Evolutionary conservation across 2,113 vertebrate genomes (phyloP).

Genomic region (Junco hyemalis): DNA sequence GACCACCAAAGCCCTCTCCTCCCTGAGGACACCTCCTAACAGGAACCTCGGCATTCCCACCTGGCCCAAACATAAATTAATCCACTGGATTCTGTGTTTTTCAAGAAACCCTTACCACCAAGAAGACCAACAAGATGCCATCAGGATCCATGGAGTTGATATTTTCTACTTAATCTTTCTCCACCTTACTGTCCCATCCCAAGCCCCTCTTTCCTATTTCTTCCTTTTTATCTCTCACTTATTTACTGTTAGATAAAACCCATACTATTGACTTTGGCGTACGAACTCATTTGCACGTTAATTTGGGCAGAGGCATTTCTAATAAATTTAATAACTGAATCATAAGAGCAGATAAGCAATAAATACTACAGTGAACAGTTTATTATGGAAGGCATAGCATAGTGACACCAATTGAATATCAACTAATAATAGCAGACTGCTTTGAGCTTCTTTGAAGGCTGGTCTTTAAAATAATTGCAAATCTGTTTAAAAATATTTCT

Average conservation of each 20-base stretch:
- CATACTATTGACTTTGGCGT: neutral
- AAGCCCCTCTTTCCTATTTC: neutral
- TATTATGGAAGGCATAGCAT: neutral
- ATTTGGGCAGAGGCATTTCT: neutral
- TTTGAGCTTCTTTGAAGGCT: neutral
- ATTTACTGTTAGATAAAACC: neutral
- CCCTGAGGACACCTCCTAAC: neutral
- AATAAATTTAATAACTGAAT: neutral
- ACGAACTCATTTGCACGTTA: neutral
- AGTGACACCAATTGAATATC: neutral
- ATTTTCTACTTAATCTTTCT: neutral
- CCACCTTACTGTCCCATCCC: neutral
- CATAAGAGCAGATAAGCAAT: neutral
- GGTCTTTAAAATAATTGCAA: neutral
- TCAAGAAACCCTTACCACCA: neutral
- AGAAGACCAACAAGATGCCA: neutral
- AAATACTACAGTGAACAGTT: neutral
- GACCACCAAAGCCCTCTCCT: neutral
- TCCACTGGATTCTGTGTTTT: neutral
- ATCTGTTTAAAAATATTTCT: neutral
- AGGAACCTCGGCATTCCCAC: neutral
- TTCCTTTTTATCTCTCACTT: neutral
- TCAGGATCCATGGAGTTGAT: rapidly evolving
- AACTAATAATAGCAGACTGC: neutral
- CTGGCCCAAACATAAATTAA: rapidly evolving